Evolutionary conservation across 2,888 invertebrate species (phyloP), one percentile per base, ranked within the genome.

Genomic region (Melinaea marsaeus): DNA sequence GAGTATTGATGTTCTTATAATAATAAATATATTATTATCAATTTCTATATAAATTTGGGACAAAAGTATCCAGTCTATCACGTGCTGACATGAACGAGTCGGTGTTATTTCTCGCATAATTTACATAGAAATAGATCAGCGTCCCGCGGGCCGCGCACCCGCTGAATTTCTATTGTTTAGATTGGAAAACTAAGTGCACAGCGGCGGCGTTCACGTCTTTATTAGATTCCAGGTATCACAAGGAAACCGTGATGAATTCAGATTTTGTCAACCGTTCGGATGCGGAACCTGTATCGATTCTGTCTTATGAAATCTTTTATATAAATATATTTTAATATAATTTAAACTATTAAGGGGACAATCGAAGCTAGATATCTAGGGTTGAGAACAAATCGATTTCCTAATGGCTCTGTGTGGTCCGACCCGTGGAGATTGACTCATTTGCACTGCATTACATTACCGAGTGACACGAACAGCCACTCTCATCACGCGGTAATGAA

Each of bases 361-460:
- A 78, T 78, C 72, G 72, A 75, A 72, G 70, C 72, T 73, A 76
- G 74, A 69, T 72, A 69, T 70, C 69, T 70, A 72, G 69, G 73
- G 71, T 72, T 73, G 78, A 79, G 78, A 82, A 83, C 79, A 79
- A 86, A 88, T 88, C 87, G 88, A 90, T 89, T 90, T 86, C 81
- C 84, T 90, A 90, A 90, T 90, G 82, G 87, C 80, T 74, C 74
- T 80, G 79, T 77, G 80, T 85, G 85, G 79, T 83, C 73, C 75
- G 69, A 78, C 77, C 87, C 85, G 84, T 83, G 76, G 90, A 90
- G 90, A 90, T 90, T 88, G 90, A 89, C 87, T 90, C 90, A 89
- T 90, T 89, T 89, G 90, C 90, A 89, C 89, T 87, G 89, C 86
- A 90, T 90, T 89, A 90, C 90, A 89, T 89, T 90, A 90, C 84